A percentile compares a stretch with the other conserved stretches of the same genome.
These are phyloP conservation scores for Hipposideros larvatus DNA, from an alignment of 2,797 vertebrate species.

Conservation along the genomic window DNA sequence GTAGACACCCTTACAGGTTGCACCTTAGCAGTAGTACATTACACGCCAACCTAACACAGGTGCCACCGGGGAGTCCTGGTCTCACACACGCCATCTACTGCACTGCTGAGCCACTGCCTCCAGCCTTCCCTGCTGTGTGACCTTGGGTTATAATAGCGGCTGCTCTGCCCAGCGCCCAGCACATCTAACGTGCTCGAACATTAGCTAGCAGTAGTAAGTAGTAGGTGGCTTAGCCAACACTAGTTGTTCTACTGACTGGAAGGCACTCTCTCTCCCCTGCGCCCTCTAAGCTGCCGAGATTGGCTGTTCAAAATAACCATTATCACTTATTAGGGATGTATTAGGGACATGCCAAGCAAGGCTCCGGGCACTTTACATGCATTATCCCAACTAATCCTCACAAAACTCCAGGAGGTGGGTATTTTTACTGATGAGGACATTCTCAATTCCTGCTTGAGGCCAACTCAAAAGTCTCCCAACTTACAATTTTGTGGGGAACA, in stretches of 20 bases:
- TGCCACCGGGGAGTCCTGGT: fast-evolving
- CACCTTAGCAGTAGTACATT: fast-evolving
- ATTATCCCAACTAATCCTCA: not conserved
- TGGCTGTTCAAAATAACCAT: not conserved
- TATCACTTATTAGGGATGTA: not conserved
- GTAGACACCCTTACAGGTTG: fast-evolving
- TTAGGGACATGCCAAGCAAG: not conserved
- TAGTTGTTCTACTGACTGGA: not conserved
- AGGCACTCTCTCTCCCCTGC: not conserved
- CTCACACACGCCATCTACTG: fast-evolving
- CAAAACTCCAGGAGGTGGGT: not conserved
- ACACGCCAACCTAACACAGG: not conserved
- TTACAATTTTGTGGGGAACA: not conserved
- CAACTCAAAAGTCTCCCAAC: not conserved
- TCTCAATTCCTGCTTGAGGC: not conserved
- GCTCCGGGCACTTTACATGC: not conserved
- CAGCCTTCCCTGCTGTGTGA: fast-evolving
- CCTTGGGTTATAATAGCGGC: not conserved
- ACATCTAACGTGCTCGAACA: not conserved
- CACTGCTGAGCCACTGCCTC: not conserved
- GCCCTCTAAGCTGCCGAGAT: not conserved
- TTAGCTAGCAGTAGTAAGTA: not conserved
- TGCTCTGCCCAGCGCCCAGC: not conserved
- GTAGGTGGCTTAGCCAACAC: not conserved
- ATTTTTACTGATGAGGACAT: not conserved